Percentiles rank a stretch among this genome's conserved stretches.
These are phyloP conservation scores for Trachops cirrhosus DNA, from an alignment of 2,797 vertebrate species.

Conservation along the genomic window DNA sequence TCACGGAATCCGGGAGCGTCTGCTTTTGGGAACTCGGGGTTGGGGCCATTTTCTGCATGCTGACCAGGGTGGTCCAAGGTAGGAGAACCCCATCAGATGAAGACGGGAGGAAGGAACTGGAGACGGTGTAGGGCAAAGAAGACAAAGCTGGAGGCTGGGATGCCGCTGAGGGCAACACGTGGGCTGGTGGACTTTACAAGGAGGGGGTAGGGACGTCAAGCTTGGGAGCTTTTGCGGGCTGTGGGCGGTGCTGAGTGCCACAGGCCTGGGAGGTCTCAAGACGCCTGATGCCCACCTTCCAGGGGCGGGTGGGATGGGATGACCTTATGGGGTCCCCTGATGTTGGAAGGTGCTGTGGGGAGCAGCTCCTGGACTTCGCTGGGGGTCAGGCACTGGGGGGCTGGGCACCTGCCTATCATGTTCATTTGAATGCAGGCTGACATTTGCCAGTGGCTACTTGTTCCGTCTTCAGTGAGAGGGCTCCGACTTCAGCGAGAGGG, in stretches of 20 bases:
- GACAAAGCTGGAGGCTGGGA: neutral
- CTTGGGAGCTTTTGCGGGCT: neutral
- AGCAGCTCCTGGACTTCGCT: neutral
- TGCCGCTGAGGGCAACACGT: neutral
- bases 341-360: neutral
- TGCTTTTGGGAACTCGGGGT: neutral
- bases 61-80: neutral
- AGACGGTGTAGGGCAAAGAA: neutral
- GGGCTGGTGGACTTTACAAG: neutral
- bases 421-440: neutral
- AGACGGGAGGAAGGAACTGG: neutral
- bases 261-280: neutral
- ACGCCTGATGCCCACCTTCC: neutral
- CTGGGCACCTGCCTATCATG: neutral
- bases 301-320: neutral
- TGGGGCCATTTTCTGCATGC: neutral
- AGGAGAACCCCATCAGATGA: neutral
- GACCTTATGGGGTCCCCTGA: neutral
- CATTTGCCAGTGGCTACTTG: neutral
- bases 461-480: neutral
- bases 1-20: accelerated
- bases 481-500: neutral
- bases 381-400: neutral
- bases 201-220: neutral
- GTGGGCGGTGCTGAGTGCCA: too few relatives aligned